Evolutionary conservation across 2,888 invertebrate genomes (phyloP), one percentile per base, ranked within the genome.

Genomic region (Hirtodrosophila confusa): DNA sequence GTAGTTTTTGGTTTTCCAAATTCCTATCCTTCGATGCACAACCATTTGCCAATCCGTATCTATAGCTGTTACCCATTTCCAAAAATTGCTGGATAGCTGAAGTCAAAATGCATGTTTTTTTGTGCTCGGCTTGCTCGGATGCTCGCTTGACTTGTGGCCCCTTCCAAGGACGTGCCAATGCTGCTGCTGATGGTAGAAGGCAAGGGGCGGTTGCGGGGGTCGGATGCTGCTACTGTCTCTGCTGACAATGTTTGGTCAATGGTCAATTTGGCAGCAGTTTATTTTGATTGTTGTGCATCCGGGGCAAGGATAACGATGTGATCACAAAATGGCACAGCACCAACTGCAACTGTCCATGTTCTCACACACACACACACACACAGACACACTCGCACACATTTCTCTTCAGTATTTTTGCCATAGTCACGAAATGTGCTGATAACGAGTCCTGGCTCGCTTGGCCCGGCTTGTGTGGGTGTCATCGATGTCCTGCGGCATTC

Each of bases 191-290:
- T 4, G 69, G 75, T 66, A 63, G 57, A 66, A 58, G 61, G 8
- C 31, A 45, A 49, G 27, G 12, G 37, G 44, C 0, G 31, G 48
- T 11, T 10, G 39, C 7, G 27, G 12, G 10, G 39, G 31, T n/a
- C 1, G 11, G 23, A 8, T 44, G 54, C 7, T 24, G 60, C 12
- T 47, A 47, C 48, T 69, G 45, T 43, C 62, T 54, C 39, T 66
- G 74, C 65, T 71, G 82, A 69, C 86, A 69, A 72, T 79, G 78
- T 79, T 78, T 77, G 85, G 86, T 79, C 80, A 75, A 85, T 80
- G 88, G 86, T 88, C 88, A 86, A 88, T 88, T 87, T 86, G 88
- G 78, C 88, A 75, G 80, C 86, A 86, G 79, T 85, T 85, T 88
- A 80, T 88, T 89, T 87, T 77, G 88, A 87, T 86, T 89, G 87